A percentile compares a stretch with the other conserved stretches of the same genome.
Evolutionary conservation across 2,113 vertebrate species (phyloP).

Genomic region (Macroglossus sobrinus): DNA sequence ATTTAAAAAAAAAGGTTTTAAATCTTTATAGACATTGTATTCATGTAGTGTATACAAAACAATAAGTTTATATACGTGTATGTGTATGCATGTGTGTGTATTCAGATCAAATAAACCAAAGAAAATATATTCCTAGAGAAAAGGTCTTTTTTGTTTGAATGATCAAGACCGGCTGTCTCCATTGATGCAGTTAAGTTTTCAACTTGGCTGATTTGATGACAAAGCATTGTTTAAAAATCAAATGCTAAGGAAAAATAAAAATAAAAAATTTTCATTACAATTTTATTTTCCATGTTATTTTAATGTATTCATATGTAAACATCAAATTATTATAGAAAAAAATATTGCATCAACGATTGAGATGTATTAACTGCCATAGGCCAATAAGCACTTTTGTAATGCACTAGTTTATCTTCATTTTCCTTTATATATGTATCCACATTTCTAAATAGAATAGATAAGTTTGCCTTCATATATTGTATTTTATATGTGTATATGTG

Average conservation of each 20-base stretch:
- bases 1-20: background rate
- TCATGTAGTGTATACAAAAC: conserved; percentile 28
- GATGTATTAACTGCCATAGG: background rate
- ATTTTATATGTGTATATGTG: background rate
- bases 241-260: conserved; percentile 49
- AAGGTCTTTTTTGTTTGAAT: conserved; percentile 43
- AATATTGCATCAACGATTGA: conserved; percentile 35
- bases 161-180: conserved; percentile 6
- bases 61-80: conserved; percentile 11
- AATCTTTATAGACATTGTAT: conserved; percentile 24
- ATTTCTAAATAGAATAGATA: background rate
- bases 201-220: conserved; percentile 50
- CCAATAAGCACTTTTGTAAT: conserved; percentile 10
- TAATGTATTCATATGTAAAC: conserved; percentile 47
- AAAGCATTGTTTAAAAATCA: conserved; percentile 56
- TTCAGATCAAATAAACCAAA: conserved; percentile 28
- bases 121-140: conserved; percentile 32
- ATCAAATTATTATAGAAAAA: conserved; percentile 49
- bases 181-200: conserved; percentile 42
- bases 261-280: conserved; percentile 56
- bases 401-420: conserved; percentile 20
- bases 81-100: background rate
- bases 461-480: background rate
- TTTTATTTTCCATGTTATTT: conserved; percentile 49
- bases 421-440: background rate